Evolutionary conservation across 1,140 invertebrate species (phyloP), one percentile per base, ranked within the genome.

Genomic region (Aethina tumida): DNA sequence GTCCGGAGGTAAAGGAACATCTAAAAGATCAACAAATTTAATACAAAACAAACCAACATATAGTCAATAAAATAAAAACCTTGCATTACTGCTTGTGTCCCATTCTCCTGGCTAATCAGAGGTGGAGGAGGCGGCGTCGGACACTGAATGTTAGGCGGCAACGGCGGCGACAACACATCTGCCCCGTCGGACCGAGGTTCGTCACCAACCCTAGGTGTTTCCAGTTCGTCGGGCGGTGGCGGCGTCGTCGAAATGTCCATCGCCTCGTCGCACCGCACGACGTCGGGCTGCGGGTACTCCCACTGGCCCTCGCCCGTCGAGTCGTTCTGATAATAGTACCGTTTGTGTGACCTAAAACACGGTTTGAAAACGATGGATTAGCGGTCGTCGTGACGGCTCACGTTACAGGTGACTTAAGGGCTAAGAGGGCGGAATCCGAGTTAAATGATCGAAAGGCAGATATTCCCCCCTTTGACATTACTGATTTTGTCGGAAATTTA

Each of bases 241-340:
- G 73, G 72, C 3, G 74, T 75, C 7, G 69, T 73, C 27, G 69
- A 74, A 19, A 76, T 61, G 51, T 75, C 73, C 74, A 76, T 76
- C 13, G 71, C 74, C 45, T 73, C 71, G 14, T 70, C 69, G 27
- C 65, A 69, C 25, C 68, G 64, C 20, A 58, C 63, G 36, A 69
- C 59, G 41, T 70, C 67, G 4, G 59, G 52, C 25, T 71, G 67
- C 2, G 79, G 79, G 61, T 77, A 81, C 37, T 75, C 75, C 77
- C 78, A 81, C 50, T 77, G 75, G 16, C 70, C 69, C 18, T 69
- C 67, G 6, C 71, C 71, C 15, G 66, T 74, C 21, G 48, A 51
- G 35, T 65, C 55, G 58, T 80, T 75, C 49, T 67, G 69, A 63
- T 81, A 82, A 64, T 68, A 79, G 63, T 82, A 82, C 41, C 75